phyloP scores from a whole-genome alignment of 2,797 vertebrate species.

The Apodemus agrarius region DNA sequence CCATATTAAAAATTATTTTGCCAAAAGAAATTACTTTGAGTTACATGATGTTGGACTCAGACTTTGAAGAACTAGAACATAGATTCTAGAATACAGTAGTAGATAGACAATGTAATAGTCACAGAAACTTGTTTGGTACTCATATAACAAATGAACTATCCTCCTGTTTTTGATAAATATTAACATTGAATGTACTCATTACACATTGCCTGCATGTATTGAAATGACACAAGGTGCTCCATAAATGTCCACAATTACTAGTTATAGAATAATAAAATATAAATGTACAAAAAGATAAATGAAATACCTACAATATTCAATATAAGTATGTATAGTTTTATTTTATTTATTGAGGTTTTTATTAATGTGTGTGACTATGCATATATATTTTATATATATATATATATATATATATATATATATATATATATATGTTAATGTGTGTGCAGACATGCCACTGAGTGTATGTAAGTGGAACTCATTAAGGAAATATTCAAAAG shows the following conservation, averaged over 20 bases:
- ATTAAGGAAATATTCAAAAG: neutral
- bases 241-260: neutral
- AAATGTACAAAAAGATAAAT: neutral
- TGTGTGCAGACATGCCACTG: neutral
- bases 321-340: neutral
- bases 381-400: neutral
- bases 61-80: neutral
- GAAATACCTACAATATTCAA: neutral
- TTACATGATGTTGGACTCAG: neutral
- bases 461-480: neutral
- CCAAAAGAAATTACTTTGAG: neutral
- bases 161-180: neutral
- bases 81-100: neutral
- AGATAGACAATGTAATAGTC: neutral
- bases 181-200: neutral
- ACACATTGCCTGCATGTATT: neutral
- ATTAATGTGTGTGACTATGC: neutral
- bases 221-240: neutral
- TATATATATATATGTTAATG: neutral
- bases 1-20: conserved; percentile 10
- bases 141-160: neutral
- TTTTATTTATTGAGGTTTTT: neutral
- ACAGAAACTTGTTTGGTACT: conserved; percentile 16
- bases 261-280: neutral
- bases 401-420: no score